Evolutionary conservation across 2,113 vertebrate species (phyloP).

Genomic region (Halichoeres trimaculatus): DNA sequence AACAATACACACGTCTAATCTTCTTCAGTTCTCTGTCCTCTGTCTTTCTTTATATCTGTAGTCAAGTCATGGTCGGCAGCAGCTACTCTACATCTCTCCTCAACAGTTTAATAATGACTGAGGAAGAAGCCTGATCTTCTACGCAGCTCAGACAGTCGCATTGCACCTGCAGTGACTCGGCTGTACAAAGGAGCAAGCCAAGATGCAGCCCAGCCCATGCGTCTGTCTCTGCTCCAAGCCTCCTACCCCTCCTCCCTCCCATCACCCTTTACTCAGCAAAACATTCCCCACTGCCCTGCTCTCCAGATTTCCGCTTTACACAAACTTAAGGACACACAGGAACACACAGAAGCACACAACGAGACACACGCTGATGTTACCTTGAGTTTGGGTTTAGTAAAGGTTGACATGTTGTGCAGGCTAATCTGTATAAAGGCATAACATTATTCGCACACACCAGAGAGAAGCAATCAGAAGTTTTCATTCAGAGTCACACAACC

Average conservation of each 20-base stretch:
- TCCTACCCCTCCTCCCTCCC: slow-evolving; percentile 36
- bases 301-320: slow-evolving; percentile 18
- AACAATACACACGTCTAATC: slow-evolving; percentile 29
- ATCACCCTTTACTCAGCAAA: slow-evolving; percentile 64
- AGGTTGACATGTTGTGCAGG: slow-evolving; percentile 87
- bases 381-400: slow-evolving; percentile 93
- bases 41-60: slow-evolving; percentile 13
- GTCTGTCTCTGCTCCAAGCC: slow-evolving; percentile 28
- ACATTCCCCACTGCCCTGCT: slow-evolving; percentile 27
- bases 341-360: slow-evolving; percentile 67
- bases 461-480: slow-evolving; percentile 24
- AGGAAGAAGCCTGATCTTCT: slow-evolving; percentile 16
- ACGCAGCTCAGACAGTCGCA: slow-evolving; percentile 76
- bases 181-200: slow-evolving; percentile 62
- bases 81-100: not conserved
- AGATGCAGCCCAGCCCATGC: slow-evolving; percentile 75
- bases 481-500: not conserved
- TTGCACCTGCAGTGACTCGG: slow-evolving; percentile 78
- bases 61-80: not conserved
- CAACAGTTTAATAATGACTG: not conserved
- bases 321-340: slow-evolving; percentile 9
- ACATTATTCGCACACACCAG: slow-evolving; percentile 34
- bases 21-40: slow-evolving; percentile 4
- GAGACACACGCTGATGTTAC: slow-evolving; percentile 76
- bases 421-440: slow-evolving; percentile 36